Evolutionary conservation across 1,140 invertebrate genomes (phyloP).

Genomic region (Drosophila gunungcola): DNA sequence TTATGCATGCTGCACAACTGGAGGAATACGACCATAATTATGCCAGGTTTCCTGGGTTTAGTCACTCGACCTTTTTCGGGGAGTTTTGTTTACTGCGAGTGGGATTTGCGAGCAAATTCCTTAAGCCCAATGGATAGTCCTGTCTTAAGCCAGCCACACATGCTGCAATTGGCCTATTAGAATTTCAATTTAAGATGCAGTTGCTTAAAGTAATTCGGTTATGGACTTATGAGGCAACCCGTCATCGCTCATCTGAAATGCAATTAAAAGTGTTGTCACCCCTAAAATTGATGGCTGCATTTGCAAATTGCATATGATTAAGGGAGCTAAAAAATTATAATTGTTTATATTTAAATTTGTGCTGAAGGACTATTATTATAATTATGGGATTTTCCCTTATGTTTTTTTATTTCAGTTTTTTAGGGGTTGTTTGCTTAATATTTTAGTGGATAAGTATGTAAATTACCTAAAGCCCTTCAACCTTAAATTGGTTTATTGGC

Average conservation of each 20-base stretch:
- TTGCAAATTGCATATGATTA: constrained; percentile 17
- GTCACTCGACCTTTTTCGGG: constrained; percentile 23
- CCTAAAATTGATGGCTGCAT: neutral
- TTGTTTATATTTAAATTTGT: constrained; percentile 5
- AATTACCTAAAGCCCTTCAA: neutral
- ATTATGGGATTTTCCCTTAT: neutral
- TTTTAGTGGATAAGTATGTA: neutral
- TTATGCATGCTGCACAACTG: constrained; percentile 68
- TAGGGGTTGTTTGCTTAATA: neutral
- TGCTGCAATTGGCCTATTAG: constrained; percentile 14
- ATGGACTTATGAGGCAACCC: neutral
- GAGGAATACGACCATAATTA: constrained; percentile 52
- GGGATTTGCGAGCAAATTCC: constrained; percentile 44
- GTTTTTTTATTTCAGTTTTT: neutral
- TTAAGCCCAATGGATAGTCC: constrained; percentile 28
- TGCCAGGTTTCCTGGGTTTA: constrained; percentile 38
- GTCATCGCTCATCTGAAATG: neutral
- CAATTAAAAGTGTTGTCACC: constrained; percentile 12
- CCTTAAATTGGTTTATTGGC: neutral
- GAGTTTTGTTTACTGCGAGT: constrained; percentile 28
- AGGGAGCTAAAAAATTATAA: neutral
- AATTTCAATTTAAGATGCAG: constrained; percentile 2
- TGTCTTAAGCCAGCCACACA: constrained; percentile 13
- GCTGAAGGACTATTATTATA: neutral
- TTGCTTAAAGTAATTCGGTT: neutral